Conservation (phyloP, 2,888 invertebrate genomes). For the Leptura quadrifasciata region DNA sequence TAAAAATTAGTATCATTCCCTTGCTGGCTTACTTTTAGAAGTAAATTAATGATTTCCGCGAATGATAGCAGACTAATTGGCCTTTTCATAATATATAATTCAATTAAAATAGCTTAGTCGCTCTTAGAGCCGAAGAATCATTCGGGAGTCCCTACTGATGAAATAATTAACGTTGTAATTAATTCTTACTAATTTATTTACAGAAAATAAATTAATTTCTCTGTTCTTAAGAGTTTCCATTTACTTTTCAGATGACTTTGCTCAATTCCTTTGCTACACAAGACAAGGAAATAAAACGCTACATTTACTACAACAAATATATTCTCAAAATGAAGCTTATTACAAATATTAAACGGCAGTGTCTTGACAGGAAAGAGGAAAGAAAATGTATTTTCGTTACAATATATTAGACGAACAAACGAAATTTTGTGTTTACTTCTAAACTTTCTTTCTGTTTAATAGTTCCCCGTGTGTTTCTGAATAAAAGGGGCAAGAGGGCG, state of each 20-base stretch:
- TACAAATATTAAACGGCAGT: background rate
- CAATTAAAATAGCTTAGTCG: constrained; percentile 36
- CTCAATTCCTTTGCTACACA: constrained; percentile 14
- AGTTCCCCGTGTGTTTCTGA: too few species aligned
- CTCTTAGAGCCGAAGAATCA: constrained; percentile 40
- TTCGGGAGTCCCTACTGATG: constrained; percentile 43
- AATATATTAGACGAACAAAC: too few species aligned
- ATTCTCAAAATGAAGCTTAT: background rate
- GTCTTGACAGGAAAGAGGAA: background rate
- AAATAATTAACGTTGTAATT: constrained; percentile 55
- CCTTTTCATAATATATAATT: constrained; percentile 27
- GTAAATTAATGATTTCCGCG: constrained; percentile 30
- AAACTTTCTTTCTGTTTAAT: too few species aligned
- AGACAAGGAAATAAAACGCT: constrained; percentile 11
- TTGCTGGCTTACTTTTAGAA: background rate
- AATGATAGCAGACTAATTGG: constrained; percentile 37
- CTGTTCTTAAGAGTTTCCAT: constrained; percentile 20
- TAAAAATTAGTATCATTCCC: background rate
- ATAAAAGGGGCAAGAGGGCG: too few species aligned
- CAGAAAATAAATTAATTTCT: constrained; percentile 47
- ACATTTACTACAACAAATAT: background rate
- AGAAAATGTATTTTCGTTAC: too few species aligned
- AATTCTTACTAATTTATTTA: constrained; percentile 53
- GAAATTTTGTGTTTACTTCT: too few species aligned
- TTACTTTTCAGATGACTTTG: constrained; percentile 11